These are phyloP conservation scores for Sinocyclocheilus anshuiensis DNA, from an alignment of 2,113 vertebrate species.

Conservation along the genomic window DNA sequence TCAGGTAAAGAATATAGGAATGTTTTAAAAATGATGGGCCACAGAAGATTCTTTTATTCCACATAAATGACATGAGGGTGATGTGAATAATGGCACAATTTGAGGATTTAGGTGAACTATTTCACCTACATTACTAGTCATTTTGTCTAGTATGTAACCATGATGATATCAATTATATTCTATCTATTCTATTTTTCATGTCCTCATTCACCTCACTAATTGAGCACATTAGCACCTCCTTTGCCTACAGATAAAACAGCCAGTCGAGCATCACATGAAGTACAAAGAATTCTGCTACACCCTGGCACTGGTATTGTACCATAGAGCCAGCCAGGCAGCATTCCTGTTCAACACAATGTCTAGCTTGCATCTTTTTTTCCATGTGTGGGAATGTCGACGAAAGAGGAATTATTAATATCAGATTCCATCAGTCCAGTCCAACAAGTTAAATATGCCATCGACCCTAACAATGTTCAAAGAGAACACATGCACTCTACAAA, in stretches of 20 bases:
- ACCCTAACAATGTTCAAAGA: neutral
- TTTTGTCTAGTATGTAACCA: neutral
- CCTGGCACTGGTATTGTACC: slow-evolving; percentile 2
- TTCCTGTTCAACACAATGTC: slow-evolving; percentile 8
- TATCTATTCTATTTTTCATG: neutral
- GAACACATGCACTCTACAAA: neutral
- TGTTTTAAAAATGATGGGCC: too few relatives aligned
- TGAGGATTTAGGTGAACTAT: neutral
- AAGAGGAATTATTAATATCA: neutral
- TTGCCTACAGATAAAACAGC: neutral
- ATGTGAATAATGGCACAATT: neutral
- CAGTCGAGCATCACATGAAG: neutral
- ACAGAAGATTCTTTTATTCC: neutral
- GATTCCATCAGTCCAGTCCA: neutral
- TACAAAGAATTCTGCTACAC: slow-evolving; percentile 21
- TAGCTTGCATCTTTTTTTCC: neutral
- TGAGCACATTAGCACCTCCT: neutral
- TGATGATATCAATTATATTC: neutral
- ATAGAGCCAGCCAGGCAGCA: neutral
- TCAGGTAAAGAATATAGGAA: too few relatives aligned
- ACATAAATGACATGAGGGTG: neutral
- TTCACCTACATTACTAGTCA: too few relatives aligned
- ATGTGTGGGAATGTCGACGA: neutral
- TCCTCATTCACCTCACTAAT: neutral
- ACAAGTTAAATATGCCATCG: neutral